Percentiles rank a stretch among this genome's conserved stretches.
These are phyloP conservation scores for Papilio polytes DNA, from an alignment of 1,140 invertebrate genomes.

Conservation along the genomic window DNA sequence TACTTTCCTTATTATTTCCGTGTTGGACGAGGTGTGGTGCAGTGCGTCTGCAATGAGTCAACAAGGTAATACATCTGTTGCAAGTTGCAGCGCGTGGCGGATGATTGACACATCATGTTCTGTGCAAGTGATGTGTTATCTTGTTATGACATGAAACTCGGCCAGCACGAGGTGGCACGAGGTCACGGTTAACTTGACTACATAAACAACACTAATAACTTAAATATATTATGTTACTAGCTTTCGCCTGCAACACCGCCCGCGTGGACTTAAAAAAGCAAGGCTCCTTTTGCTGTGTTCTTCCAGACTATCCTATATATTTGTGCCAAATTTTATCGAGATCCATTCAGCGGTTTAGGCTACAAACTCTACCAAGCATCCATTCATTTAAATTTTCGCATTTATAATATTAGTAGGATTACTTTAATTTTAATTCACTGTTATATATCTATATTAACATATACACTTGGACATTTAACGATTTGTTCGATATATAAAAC, in stretches of 20 bases:
- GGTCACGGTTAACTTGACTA: neutral
- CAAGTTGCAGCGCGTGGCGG: neutral
- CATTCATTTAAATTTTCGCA: too few relatives aligned
- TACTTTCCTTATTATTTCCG: neutral
- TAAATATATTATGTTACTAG: too few relatives aligned
- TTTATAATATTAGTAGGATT: too few relatives aligned
- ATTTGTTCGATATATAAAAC: neutral
- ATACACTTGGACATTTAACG: neutral
- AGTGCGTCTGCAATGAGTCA: neutral
- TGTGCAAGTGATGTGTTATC: neutral
- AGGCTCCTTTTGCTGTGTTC: too few relatives aligned
- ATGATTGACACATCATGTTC: constrained; percentile 14
- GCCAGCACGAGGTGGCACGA: neutral
- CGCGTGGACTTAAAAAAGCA: too few relatives aligned
- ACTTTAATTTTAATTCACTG: neutral
- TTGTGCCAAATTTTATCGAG: too few relatives aligned
- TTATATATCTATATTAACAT: neutral
- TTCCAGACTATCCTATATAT: too few relatives aligned
- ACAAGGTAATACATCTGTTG: neutral
- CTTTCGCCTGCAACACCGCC: too few relatives aligned
- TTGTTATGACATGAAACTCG: constrained; percentile 1
- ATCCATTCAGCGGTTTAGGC: too few relatives aligned
- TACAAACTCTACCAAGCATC: too few relatives aligned
- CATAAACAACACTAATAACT: neutral
- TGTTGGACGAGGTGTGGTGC: neutral